Base-by-base conservation (phyloP, 2,113 vertebrate genomes). In the Ctenodactylus gundi region DNA sequence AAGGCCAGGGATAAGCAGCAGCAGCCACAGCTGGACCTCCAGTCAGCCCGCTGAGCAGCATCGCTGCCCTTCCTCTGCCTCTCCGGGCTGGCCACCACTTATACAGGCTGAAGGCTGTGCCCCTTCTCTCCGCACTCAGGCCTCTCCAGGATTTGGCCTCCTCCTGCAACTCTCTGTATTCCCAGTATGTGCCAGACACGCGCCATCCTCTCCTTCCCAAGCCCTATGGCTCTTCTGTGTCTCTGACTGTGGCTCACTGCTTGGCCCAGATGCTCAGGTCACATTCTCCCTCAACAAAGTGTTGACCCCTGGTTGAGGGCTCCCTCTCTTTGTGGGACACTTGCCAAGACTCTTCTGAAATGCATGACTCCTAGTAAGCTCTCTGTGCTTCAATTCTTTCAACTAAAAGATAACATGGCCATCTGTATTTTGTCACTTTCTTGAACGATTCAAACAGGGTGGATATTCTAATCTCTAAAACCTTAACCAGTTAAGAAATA, bases 401-500 rank as follows among this genome's bases (percentile, higher is more conserved):
- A 5, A 51, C 18, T 55, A 58, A 89, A 92, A 76, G 80, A 53
- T 12, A 39, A 51, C 82, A 44, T 65, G 64, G 51, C 57, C 44
- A 88, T 73, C 18, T 58, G 11, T 64, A 86, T 64, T 90, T 68
- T 92, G 17, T 51, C 55, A 92, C 36, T 77, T 85, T 81, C 62
- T 62, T 85, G 4, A 90, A 93, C 91, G 18, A 18, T 57, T 84
- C 67, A 73, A 82, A 60, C 78, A 44, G 82, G 73, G 41, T 44
- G 62, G 23, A 23, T 60, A 15, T 51, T 84, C 72, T 81, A 72
- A 75, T 62, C 49, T 73, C 62, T 36, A 51, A 81, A 75, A 41
- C 84, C 60, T 75, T 84, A n/a, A 70, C 73, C 90, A 87, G 29
- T 36, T 58, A 25, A 91, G 84, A 73, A 90, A 27, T 82, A 78